Evolutionary conservation across 2,888 invertebrate species (phyloP), one percentile per base, ranked within the genome.

Genomic region (Dryococelus australis): DNA sequence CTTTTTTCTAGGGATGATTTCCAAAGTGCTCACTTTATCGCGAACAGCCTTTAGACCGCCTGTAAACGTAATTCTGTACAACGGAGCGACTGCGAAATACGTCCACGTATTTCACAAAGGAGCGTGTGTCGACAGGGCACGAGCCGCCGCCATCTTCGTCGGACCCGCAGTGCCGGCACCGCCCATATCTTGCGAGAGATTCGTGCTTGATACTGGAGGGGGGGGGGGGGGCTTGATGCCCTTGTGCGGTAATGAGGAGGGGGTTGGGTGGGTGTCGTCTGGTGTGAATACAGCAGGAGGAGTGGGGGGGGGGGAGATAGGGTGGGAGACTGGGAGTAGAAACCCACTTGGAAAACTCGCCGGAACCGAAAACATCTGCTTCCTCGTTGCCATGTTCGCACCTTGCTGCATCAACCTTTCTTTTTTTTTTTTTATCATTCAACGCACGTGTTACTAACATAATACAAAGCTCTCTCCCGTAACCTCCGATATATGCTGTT

Each of bases 131-230:
- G 24, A 65, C 65, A 20, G 51, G 20, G 13, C n/a, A 10, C 13
- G 65, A 24, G 65, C n/a, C 24, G 65, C 65, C 20, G 65, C 65
- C 65, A 65, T 65, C 65, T 65, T 65, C 24, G 65, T 65, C 65
- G 51, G 20, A 20, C n/a, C n/a, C n/a, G 6, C 12, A 12, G 47
- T 47, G 24, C 65, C 65, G 5, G 65, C 65, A 16, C 65, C 65
- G 65, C 65, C 65, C 65, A 65, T 65, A 65, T 65, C 65, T 65
- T n/a, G 24, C 65, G 24, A n/a, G 65, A 65, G 65, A 65, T 65
- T 65, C 65, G 65, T 20, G 65, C 65, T 1, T 65, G 24, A 65
- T 65, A 6, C 65, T 5, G 16, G 65, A 5, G 13, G 65, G 24
- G 10, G 65, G n/a, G n/a, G 65, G 8, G 65, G 65, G 65, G 65